Base-by-base conservation (phyloP, 23 tunicate genomes). In the Styela clava region DNA sequence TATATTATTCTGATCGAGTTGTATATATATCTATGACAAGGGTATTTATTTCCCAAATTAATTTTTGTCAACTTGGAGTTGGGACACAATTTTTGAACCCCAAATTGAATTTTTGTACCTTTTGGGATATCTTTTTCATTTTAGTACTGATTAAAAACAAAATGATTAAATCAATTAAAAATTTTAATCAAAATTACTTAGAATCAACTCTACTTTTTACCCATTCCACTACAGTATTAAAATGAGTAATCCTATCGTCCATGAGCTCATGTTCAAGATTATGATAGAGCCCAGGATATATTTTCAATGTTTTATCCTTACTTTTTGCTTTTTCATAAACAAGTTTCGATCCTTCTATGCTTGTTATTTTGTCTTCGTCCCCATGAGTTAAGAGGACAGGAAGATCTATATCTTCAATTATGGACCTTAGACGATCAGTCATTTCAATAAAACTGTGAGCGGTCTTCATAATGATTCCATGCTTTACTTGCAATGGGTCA, bases 361-460 rank as follows among this genome's bases (percentile, higher is more conserved):
- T 44, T 31, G 74, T 31, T 56, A 93, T 23, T 34, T 81, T 73
- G 69, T 93, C 98, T 5, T 34, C 79, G 31, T 69, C 88, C 2
- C 98, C 98, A 61, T 93, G 98, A 12, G 85, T 52, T 0, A 93
- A 62, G 18, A 93, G 69, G 44, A 84, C 81, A 2, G 98, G 92
- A 44, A 74, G 84, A 29, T 61, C n/a, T 9, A 93, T 82, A 3
- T 82, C 33, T 3, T 83, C 74, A 28, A 93, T 65, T 23, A 52
- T 28, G 0, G 52, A 23, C 24, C 72, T 35, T 1, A 67, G 65
- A 19, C 67, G 83, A 7, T 68, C 61, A 0, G 32, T 33, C 37
- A 93, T 34, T 2, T 61, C 3, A 52, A 34, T 35, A 76, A 93
- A 23, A 52, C 79, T 73, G 2, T 37, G 74, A 22, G 89, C 98